Conservation (phyloP, 2,888 invertebrate species). For the Archips crataeganus region DNA sequence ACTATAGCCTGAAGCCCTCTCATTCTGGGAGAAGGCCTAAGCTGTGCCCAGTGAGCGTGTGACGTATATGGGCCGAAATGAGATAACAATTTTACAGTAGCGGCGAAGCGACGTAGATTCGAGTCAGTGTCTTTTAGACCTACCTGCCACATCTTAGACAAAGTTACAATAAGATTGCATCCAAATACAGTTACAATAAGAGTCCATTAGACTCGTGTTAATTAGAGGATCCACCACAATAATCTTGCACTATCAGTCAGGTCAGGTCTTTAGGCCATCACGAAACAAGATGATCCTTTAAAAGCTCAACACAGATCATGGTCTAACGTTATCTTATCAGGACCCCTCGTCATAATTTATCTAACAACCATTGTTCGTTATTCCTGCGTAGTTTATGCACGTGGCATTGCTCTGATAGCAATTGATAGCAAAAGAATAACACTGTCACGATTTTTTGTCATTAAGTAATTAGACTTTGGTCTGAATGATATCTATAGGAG, state of each 20-base stretch:
- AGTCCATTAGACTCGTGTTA: slow-evolving; percentile 1
- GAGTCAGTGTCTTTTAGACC: neutral
- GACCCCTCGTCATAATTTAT: slow-evolving; percentile 43
- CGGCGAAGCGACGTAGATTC: neutral
- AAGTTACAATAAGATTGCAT: neutral
- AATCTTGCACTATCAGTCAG: slow-evolving; percentile 27
- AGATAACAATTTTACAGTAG: neutral
- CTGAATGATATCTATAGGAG: neutral
- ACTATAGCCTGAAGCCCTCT: too few relatives aligned
- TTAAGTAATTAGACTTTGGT: neutral
- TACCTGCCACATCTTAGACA: neutral
- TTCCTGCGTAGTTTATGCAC: slow-evolving; percentile 36
- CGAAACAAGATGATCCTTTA: slow-evolving; percentile 49
- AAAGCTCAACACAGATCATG: slow-evolving; percentile 41
- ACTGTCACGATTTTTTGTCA: slow-evolving; percentile 29
- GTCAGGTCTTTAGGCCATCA: slow-evolving; percentile 49
- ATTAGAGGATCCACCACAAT: neutral
- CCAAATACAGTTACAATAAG: neutral
- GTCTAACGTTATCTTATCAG: slow-evolving; percentile 43
- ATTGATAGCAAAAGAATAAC: slow-evolving; percentile 20
- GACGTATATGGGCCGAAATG: too few relatives aligned
- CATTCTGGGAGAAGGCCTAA: too few relatives aligned
- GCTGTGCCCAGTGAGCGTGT: too few relatives aligned
- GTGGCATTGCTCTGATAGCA: slow-evolving; percentile 28
- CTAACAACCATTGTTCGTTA: slow-evolving; percentile 19